A percentile compares a stretch with the other conserved stretches of the same genome.
Evolutionary conservation across 2,113 vertebrate species (phyloP).

Genomic region (Oreotragus oreotragus): DNA sequence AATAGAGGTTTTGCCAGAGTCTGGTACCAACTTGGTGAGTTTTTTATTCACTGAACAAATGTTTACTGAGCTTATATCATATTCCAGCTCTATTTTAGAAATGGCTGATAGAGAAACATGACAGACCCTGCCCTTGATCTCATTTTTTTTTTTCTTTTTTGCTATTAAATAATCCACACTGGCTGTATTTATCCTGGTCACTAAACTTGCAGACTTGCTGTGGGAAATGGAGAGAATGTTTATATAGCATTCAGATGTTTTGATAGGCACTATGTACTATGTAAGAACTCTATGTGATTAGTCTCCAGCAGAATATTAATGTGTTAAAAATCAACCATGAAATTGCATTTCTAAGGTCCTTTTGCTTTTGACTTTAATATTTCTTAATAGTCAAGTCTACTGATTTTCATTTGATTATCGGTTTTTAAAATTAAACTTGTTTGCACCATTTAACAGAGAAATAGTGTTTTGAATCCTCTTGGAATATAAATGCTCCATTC

Average conservation of each 20-base stretch:
- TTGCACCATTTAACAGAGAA: slow-evolving; percentile 54
- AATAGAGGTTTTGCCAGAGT: not conserved
- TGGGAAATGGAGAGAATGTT: slow-evolving; percentile 39
- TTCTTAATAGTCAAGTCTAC: slow-evolving; percentile 35
- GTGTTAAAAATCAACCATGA: slow-evolving; percentile 53
- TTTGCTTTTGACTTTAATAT: slow-evolving; percentile 31
- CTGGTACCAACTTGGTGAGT: not conserved
- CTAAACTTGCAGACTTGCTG: not conserved
- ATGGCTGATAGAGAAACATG: not conserved
- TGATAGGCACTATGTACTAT: not conserved
- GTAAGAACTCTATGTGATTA: not conserved
- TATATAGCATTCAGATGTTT: slow-evolving; percentile 26
- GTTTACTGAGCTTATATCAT: not conserved
- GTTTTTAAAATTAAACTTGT: slow-evolving; percentile 54
- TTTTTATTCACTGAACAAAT: not conserved
- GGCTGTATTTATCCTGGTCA: slow-evolving; percentile 11
- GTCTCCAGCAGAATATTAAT: not conserved
- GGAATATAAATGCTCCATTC: not conserved
- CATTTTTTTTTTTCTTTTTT: not conserved
- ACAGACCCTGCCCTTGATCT: not conserved
- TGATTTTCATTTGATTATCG: slow-evolving; percentile 37
- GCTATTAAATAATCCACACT: slow-evolving; percentile 8
- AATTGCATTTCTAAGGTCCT: slow-evolving; percentile 50
- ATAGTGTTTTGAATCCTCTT: slow-evolving; percentile 39
- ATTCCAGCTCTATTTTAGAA: not conserved